Evolutionary conservation across 2,888 invertebrate genomes (phyloP), one percentile per base, ranked within the genome.

Genomic region (Synergus japonicus): DNA sequence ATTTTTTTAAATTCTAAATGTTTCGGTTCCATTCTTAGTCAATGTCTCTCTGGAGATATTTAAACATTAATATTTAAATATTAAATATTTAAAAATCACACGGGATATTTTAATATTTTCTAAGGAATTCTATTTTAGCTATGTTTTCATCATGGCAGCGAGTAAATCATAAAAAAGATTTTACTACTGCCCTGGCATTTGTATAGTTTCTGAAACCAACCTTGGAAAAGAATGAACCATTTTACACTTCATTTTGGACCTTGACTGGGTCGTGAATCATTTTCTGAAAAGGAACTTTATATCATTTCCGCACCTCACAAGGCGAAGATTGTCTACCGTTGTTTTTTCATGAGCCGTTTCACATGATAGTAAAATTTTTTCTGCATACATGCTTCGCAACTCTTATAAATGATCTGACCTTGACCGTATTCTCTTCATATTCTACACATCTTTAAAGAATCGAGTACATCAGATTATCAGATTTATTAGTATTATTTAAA

Each of bases 281-380:
- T 69, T 49, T 29, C 69, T 49, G 49, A 69, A 69, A 69, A 69
- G 69, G n/a, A 54, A 54, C 54, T 69, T 69, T 49, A 73, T 73
- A n/a, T 49, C 54, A 73, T 29, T 54, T 73, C 73, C 37, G 49
- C n/a, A 73, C 49, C 54, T 73, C n/a, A 73, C 37, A 73, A 54
- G 29, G 73, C 29, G 54, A 54, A 69, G 15, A 73, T 54, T 67
- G 46, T 67, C 12, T 67, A 67, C 22, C 37, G 22, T 54, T 49
- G 46, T n/a, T 29, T 73, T 67, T 37, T 49, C 49, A 73, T 73
- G 22, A 49, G 49, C 5, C 49, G 54, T 54, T 73, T 73, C n/a
- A n/a, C 49, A 73, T 54, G 54, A 10, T 49, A 73, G 49, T 73
- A 73, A 73, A 73, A 73, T 15, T 73, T 73, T 54, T 10, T 54